These are phyloP conservation scores for human DNA, from an alignment of 2,113 vertebrate species.

Conservation along the genomic window DNA sequence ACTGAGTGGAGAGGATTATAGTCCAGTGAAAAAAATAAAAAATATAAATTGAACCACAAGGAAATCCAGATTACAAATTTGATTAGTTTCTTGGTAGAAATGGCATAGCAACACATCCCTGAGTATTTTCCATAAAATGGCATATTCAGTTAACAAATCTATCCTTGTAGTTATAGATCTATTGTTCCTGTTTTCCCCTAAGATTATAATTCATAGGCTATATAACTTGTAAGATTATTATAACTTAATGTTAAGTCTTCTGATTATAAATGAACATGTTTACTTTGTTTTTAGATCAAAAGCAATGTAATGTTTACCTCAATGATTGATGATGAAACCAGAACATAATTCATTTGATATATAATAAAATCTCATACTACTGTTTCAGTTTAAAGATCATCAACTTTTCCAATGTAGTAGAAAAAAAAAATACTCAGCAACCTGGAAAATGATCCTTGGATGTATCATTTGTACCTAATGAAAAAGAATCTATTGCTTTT, in stretches of 20 bases:
- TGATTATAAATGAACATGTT: not conserved
- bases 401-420: not conserved
- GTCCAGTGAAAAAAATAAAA: not conserved
- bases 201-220: not conserved
- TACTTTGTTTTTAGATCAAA: not conserved
- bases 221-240: not conserved
- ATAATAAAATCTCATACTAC: not conserved
- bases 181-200: not conserved
- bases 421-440: not conserved
- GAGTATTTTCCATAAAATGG: not conserved
- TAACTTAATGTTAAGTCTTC: not conserved
- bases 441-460: not conserved
- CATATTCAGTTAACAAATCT: not conserved
- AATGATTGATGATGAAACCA: not conserved
- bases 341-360: not conserved
- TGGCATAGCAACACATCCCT: not conserved
- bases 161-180: not conserved
- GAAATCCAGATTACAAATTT: not conserved
- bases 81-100: not conserved
- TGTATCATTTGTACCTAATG: not conserved
- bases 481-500: not conserved
- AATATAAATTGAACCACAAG: not conserved
- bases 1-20: not conserved
- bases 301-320: not conserved
- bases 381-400: not conserved